These are phyloP conservation scores for Trimorus sp. DNA, from an alignment of 2,888 invertebrate species.

Conservation along the genomic window DNA sequence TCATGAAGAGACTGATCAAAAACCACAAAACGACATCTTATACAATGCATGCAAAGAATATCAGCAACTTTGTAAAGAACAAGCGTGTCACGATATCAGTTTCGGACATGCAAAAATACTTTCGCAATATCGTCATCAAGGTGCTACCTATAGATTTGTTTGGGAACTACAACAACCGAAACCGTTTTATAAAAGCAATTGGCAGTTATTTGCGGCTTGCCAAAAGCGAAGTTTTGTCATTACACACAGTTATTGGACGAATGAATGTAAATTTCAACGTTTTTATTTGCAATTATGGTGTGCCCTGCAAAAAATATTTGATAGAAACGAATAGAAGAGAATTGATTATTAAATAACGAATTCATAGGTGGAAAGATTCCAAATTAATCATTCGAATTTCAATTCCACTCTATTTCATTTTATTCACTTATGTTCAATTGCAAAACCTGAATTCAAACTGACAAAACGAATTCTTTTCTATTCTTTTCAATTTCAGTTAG, in stretches of 20 bases:
- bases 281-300: no score
- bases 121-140: constrained; percentile 34
- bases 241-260: constrained; percentile 8
- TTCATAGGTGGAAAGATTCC: no score
- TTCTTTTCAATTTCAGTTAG: no score
- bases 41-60: constrained; percentile 40
- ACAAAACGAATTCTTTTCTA: no score
- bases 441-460: no score
- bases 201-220: constrained; percentile 40
- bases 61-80: constrained; percentile 27
- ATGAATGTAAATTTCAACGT: constrained; percentile 46
- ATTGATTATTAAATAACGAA: no score
- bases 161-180: constrained; percentile 42
- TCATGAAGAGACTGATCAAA: constrained; percentile 14
- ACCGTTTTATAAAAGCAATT: constrained; percentile 40
- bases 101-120: constrained; percentile 22
- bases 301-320: no score
- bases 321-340: no score
- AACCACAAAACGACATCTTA: constrained; percentile 45
- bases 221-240: constrained; percentile 39
- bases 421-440: no score
- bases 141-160: constrained; percentile 43
- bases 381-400: no score
- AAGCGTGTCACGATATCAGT: background rate
- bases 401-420: no score